Evolutionary conservation across 2,888 invertebrate genomes (phyloP), one percentile per base, ranked within the genome.

Genomic region (Meganola albula): DNA sequence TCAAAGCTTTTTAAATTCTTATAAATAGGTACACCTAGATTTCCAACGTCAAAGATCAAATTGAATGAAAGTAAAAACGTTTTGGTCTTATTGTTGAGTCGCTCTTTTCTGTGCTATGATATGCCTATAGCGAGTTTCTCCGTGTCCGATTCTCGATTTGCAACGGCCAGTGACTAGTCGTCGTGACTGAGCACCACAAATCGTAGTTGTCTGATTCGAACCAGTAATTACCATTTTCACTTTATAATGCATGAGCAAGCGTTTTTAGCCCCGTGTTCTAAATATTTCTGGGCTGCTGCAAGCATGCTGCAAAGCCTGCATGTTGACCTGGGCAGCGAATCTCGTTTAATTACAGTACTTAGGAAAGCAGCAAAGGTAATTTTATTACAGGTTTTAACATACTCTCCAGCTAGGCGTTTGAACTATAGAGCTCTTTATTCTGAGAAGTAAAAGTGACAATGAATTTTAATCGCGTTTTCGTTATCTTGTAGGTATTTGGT

Each of bases 191-290:
- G 41, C 42, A 27, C 44, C 35, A 40, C 52, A 39, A 44, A 45
- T 39, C 48, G 47, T 53, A 27, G 44, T 48, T 48, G 40, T 39
- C 43, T 52, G 48, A 63, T 58, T 57, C 55, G 57, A 56, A 45
- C 40, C 54, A 53, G 47, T 51, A 59, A 63, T 60, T 48, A 51
- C 27, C 46, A 64, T 58, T 74, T 74, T 72, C 70, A 59, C 70
- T 60, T 53, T 51, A 43, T 48, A 47, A 43, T 55, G 60, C 62
- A 58, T 67, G 48, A 56, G 29, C 39, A 45, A 42, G 37, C 47
- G 42, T 41, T 39, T 38, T 36, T 34, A 34, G n/a, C n/a, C n/a
- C n/a, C n/a, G n/a, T n/a, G n/a, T n/a, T 20, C 20, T 20, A 5
- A 7, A 20, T 20, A 20, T n/a, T 20, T n/a, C 8, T 20, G 3